These are phyloP conservation scores for Drosophila paracracens DNA, from an alignment of 2,888 invertebrate species.

Conservation along the genomic window DNA sequence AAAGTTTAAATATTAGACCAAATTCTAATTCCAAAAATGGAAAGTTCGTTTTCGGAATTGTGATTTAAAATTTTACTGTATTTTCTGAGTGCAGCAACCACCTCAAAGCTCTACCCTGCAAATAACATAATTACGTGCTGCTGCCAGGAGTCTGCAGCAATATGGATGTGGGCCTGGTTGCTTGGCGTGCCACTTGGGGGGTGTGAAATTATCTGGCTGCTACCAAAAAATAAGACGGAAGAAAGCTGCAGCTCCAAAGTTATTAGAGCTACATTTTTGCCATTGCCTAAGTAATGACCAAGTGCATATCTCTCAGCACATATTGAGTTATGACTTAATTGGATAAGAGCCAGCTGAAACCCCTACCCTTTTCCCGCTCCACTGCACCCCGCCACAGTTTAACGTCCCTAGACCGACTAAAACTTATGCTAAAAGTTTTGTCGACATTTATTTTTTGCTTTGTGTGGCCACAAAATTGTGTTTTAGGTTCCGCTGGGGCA, in stretches of 20 bases:
- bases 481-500: constrained; percentile 30
- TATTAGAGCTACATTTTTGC: constrained; percentile 77
- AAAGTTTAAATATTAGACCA: neutral
- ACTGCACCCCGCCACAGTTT: constrained; percentile 3
- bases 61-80: neutral
- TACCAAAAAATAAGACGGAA: constrained; percentile 58
- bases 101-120: constrained; percentile 35
- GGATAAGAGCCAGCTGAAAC: constrained; percentile 81
- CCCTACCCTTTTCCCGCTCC: neutral
- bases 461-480: constrained; percentile 40
- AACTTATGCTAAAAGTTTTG: constrained; percentile 53
- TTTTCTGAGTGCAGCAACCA: constrained; percentile 9
- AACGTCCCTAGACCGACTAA: constrained; percentile 15
- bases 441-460: constrained; percentile 23
- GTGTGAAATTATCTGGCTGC: constrained; percentile 72
- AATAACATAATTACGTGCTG: constrained; percentile 53
- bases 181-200: constrained; percentile 12
- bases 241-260: constrained; percentile 66
- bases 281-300: constrained; percentile 76
- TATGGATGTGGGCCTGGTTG: constrained; percentile 10
- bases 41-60: neutral
- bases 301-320: constrained; percentile 78
- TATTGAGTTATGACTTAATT: constrained; percentile 84
- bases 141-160: neutral
- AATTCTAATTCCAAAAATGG: neutral